Evolutionary conservation across 2,113 vertebrate species (phyloP).

Genomic region (Penelope pileata): DNA sequence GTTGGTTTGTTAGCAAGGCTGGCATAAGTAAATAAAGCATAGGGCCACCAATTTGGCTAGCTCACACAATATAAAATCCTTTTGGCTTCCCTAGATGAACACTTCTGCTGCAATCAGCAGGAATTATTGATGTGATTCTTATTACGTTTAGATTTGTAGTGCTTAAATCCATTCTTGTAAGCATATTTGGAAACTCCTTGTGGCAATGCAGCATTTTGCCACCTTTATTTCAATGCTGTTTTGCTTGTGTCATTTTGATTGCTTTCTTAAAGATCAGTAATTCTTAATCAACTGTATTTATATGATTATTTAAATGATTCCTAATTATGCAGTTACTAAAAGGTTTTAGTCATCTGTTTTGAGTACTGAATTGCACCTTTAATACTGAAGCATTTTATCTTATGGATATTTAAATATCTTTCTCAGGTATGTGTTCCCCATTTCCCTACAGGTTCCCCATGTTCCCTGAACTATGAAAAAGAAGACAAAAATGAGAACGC

Average conservation of each 20-base stretch:
- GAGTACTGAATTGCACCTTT: conserved; percentile 39
- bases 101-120: conserved; percentile 32
- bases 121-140: conserved; percentile 35
- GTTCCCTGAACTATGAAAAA: neutral
- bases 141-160: neutral
- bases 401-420: neutral
- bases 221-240: conserved; percentile 7
- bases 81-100: neutral
- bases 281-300: conserved; percentile 68
- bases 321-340: conserved; percentile 62
- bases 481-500: neutral
- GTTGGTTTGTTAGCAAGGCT: neutral
- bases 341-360: conserved; percentile 58
- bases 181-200: conserved; percentile 4
- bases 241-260: conserved; percentile 38
- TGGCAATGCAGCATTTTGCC: neutral
- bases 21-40: neutral
- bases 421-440: neutral
- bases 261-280: conserved; percentile 55
- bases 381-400: conserved; percentile 10
- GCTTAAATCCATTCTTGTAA: neutral
- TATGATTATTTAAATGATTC: conserved; percentile 66
- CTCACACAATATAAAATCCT: neutral
- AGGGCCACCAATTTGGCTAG: neutral
- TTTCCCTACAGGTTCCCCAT: no score